phyloP scores from a whole-genome alignment of 2,113 vertebrate species.

The Bagarius yarrelli region DNA sequence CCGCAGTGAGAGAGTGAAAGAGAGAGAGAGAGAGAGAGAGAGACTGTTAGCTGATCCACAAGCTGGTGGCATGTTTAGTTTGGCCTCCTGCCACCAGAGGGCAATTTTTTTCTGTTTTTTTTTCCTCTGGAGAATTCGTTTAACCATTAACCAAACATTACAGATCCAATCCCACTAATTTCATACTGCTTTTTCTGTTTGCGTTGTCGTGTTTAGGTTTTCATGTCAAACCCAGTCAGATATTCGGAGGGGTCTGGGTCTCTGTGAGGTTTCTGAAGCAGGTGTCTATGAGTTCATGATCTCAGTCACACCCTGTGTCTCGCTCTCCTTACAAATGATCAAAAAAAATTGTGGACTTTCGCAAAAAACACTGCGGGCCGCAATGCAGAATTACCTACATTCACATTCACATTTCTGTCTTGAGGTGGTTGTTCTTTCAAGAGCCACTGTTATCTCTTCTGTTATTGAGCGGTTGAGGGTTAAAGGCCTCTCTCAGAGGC shows the following conservation, averaged over 20 bases:
- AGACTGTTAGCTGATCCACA: constrained; percentile 6
- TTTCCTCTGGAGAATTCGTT: constrained; percentile 1
- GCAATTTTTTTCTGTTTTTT: constrained; percentile 50
- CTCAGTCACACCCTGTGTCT: not conserved
- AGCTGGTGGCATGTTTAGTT: constrained; percentile 29
- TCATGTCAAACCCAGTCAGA: not conserved
- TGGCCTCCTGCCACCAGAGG: constrained; percentile 66
- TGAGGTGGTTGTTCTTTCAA: no score
- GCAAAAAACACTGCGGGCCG: not conserved
- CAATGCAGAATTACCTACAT: no score
- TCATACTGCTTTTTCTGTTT: constrained; percentile 10
- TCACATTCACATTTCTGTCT: no score
- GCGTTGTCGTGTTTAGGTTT: not conserved
- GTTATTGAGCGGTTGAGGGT: no score
- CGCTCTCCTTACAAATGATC: constrained; percentile 10
- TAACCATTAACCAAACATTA: constrained; percentile 1
- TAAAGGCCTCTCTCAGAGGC: no score
- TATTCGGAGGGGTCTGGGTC: not conserved
- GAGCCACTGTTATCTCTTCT: no score
- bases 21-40: constrained; percentile 28
- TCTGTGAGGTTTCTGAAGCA: not conserved
- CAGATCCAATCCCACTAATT: constrained; percentile 3
- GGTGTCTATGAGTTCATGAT: constrained; percentile 1
- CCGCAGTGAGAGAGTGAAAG: constrained; percentile 32
- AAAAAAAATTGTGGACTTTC: not conserved